Percentiles rank a stretch among this genome's conserved stretches.
These are phyloP conservation scores for Gasterosteus aculeatus DNA, from an alignment of 2,113 vertebrate species.

Conservation along the genomic window DNA sequence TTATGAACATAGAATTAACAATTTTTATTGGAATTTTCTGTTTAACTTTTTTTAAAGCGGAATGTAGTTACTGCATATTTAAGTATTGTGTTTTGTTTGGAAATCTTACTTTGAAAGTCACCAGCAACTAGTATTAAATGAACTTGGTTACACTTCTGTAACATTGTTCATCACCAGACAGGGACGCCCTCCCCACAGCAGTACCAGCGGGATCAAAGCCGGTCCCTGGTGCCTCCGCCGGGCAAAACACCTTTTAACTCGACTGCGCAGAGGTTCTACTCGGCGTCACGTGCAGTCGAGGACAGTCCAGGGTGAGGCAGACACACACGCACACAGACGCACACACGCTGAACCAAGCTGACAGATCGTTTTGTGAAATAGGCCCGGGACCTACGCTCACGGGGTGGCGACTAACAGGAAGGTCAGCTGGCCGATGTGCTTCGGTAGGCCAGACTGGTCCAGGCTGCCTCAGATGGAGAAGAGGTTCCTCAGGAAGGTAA, in stretches of 20 bases:
- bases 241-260: conserved; percentile 77
- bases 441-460: conserved; percentile 88
- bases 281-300: background rate
- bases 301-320: conserved; percentile 82
- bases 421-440: conserved; percentile 88
- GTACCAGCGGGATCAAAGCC: conserved; percentile 75
- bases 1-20: too few species aligned
- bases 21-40: too few species aligned
- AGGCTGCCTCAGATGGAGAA: conserved; percentile 73
- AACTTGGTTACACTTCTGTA: background rate
- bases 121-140: background rate
- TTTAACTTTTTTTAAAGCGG: too few species aligned
- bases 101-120: background rate
- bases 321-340: background rate
- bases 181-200: conserved; percentile 74
- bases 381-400: conserved; percentile 83
- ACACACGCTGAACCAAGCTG: background rate
- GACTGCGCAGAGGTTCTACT: conserved; percentile 68
- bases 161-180: conserved; percentile 59
- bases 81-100: background rate
- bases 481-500: conserved; percentile 83
- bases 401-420: conserved; percentile 59
- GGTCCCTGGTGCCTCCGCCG: conserved; percentile 53
- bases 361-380: conserved; percentile 49
- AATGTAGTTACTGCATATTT: background rate